Conservation (phyloP, 2,888 invertebrate species). For the Thumatha senex region DNA sequence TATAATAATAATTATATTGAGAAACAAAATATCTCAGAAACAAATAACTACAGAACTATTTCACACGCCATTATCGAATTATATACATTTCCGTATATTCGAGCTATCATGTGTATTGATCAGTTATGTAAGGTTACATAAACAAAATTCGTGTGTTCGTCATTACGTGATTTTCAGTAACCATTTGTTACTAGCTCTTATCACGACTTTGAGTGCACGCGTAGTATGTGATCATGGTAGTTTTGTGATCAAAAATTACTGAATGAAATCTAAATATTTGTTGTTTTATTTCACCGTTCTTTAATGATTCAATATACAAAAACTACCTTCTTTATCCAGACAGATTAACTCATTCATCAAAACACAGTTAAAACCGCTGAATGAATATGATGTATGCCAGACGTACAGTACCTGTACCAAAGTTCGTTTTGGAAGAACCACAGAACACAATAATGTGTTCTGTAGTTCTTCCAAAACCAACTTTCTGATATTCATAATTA, state of each 20-base stretch:
- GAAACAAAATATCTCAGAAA: neutral
- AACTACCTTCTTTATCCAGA: no score
- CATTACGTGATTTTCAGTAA: slow-evolving; percentile 25
- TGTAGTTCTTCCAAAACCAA: no score
- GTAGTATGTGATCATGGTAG: neutral
- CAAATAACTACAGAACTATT: slow-evolving; percentile 6
- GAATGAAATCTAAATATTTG: neutral
- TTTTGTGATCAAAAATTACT: slow-evolving; percentile 2
- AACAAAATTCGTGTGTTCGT: slow-evolving; percentile 24
- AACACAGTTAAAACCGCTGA: no score
- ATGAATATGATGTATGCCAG: no score
- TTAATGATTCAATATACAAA: neutral
- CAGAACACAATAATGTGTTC: no score
- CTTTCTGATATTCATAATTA: no score
- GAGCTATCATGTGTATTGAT: neutral
- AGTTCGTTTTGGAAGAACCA: no score
- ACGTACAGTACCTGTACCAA: no score
- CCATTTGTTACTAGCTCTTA: slow-evolving; percentile 22
- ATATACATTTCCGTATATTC: neutral
- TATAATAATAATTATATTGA: neutral
- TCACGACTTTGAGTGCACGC: slow-evolving; percentile 21
- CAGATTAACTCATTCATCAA: no score
- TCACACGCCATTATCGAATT: slow-evolving; percentile 7
- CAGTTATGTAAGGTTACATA: slow-evolving; percentile 15
- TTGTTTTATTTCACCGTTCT: neutral